Base-by-base conservation (phyloP, 2,888 invertebrate genomes). In the Diloba caeruleocephala region DNA sequence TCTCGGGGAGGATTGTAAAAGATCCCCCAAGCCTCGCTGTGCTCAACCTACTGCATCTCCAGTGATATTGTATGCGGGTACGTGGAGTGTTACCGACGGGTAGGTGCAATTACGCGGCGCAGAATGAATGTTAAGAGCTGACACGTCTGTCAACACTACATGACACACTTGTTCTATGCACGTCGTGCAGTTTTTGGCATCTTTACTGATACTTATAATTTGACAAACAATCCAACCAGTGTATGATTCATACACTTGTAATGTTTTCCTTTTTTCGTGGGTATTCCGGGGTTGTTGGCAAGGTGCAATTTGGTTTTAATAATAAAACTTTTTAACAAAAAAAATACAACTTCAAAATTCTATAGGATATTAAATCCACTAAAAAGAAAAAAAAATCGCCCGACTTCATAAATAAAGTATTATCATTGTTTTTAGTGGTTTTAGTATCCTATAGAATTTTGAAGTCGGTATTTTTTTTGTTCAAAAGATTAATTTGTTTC, bases 141-240 rank as follows among this genome's bases (percentile, higher is more conserved):
- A 34, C 37, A 12, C 42, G 15, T 66, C 61, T 53, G 61, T 62
- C 61, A 17, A 3, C 61, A 52, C 66, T 15, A 7, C 26, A 13
- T 62, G 66, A 62, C 38, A 46, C 67, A 62, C 37, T 8, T 32
- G 19, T 9, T 31, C 53, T 66, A 53, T 52, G 67, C 45, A 52
- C 23, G 31, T 4, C 28, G 23, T 66, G 61, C 61, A 60, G 23
- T 42, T 13, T 64, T 62, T 66, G 52, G 60, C 66, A 52, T 25
- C 23, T 29, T 42, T 37, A 10, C 15, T 29, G 31, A 9, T 10
- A 39, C 6, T 10, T 14, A 29, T 54, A 17, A 42, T 29, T 41
- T 43, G 17, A 57, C 31, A 17, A 57, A 15, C 31, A 6, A 31
- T 25, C 8, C 8, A 12, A 8, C 10, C 9, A 14, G n/a, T 15